phyloP scores from a whole-genome alignment of 2,888 invertebrate genomes.

The Acrobasis suavella region DNA sequence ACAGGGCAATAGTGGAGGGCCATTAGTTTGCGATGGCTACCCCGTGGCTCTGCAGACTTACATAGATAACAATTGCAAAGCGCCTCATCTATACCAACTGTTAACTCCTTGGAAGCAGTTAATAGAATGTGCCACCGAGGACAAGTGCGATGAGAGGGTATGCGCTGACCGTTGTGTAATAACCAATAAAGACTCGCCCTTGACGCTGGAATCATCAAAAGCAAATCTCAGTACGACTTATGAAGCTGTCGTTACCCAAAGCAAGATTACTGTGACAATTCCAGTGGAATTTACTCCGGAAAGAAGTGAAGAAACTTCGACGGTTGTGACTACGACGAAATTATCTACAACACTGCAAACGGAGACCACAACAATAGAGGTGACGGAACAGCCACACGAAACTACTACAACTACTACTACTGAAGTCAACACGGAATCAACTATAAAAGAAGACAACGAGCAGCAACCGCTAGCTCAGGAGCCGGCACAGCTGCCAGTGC shows the following conservation, averaged over 20 bases:
- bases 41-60: conserved; percentile 68
- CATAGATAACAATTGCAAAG: conserved; percentile 58
- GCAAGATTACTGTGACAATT: conserved; percentile 23
- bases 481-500: background rate
- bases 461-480: conserved; percentile 2
- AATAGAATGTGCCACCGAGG: conserved; percentile 57
- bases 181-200: conserved; percentile 54
- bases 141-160: conserved; percentile 52
- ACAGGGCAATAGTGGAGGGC: conserved; percentile 72
- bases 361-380: background rate
- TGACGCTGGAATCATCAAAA: conserved; percentile 12
- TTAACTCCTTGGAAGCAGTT: conserved; percentile 61
- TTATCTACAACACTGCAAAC: conserved; percentile 12
- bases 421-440: conserved; percentile 24
- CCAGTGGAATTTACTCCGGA: conserved; percentile 22
- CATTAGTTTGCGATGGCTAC: conserved; percentile 62
- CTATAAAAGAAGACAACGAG: conserved; percentile 16
- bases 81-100: conserved; percentile 65
- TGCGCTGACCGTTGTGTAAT: conserved; percentile 54
- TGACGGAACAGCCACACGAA: background rate
- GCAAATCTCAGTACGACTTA: background rate
- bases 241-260: conserved; percentile 23
- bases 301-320: background rate
- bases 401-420: conserved; percentile 20
- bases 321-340: background rate